Conservation (phyloP, 2,888 invertebrate genomes). For the Lamellibrachia satsuma region DNA sequence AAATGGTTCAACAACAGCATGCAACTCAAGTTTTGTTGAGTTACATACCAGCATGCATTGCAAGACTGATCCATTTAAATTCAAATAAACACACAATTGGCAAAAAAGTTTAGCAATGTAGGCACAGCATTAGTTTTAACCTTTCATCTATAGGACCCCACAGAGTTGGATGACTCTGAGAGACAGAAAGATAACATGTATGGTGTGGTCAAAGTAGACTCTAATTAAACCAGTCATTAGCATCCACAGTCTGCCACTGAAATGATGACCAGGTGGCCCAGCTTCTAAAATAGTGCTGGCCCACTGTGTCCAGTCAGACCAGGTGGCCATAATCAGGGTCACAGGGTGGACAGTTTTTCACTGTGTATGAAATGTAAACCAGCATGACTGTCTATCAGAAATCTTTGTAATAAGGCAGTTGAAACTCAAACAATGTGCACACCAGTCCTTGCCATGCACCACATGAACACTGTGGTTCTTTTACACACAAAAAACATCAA, state of each 20-base stretch:
- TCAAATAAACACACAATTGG: too few relatives aligned
- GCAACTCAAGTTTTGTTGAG: too few relatives aligned
- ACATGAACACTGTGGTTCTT: not conserved
- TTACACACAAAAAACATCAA: not conserved
- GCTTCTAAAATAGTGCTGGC: not conserved
- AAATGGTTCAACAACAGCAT: too few relatives aligned
- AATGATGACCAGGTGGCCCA: not conserved
- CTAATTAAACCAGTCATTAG: not conserved
- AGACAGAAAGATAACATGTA: conserved; percentile 5
- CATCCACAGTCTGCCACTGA: not conserved
- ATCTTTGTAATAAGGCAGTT: not conserved
- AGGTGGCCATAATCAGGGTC: not conserved
- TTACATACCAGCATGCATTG: too few relatives aligned
- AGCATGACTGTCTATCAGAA: not conserved
- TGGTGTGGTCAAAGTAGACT: not conserved
- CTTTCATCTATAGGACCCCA: not conserved
- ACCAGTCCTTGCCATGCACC: not conserved
- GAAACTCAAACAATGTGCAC: not conserved
- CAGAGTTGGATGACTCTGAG: not conserved
- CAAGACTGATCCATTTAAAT: too few relatives aligned
- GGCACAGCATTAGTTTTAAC: not conserved
- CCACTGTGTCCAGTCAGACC: not conserved
- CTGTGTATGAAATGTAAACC: not conserved
- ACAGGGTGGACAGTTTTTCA: not conserved
- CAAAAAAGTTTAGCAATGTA: not conserved